A percentile compares a stretch with the other conserved stretches of the same genome.
These are phyloP conservation scores for Nineta flava DNA, from an alignment of 2,888 invertebrate genomes.

Conservation along the genomic window DNA sequence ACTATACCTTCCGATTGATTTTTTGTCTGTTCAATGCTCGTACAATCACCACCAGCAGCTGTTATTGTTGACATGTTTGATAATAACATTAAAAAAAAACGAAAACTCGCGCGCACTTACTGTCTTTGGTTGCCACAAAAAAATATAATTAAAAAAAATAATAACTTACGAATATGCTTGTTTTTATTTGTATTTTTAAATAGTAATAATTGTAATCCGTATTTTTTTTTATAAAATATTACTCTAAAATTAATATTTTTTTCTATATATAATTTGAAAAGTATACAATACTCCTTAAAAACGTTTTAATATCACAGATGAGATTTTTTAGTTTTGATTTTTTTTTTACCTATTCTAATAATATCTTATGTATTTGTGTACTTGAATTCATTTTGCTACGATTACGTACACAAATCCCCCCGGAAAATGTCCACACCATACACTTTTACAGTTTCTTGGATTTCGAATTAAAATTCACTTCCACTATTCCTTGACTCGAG, in stretches of 20 bases:
- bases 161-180: not conserved
- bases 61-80: conserved; percentile 5
- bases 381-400: no score
- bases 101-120: conserved; percentile 5
- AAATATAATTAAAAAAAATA: conserved; percentile 1
- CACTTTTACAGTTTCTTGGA: no score
- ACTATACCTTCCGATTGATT: conserved; percentile 1
- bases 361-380: no score
- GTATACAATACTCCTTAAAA: not conserved
- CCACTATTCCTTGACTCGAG: no score
- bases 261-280: not conserved
- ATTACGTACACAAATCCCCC: no score
- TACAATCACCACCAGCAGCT: conserved; percentile 3
- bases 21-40: not conserved
- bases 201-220: no score
- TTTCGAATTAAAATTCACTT: no score
- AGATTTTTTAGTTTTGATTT: not conserved
- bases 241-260: not conserved
- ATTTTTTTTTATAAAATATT: not conserved
- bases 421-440: no score
- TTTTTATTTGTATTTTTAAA: not conserved
- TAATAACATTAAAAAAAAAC: conserved; percentile 1
- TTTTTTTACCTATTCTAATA: not conserved
- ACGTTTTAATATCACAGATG: not conserved
- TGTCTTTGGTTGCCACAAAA: conserved; percentile 4